Evolutionary conservation across 2,888 invertebrate genomes (phyloP).

Genomic region (Ecliptopera silaceata): DNA sequence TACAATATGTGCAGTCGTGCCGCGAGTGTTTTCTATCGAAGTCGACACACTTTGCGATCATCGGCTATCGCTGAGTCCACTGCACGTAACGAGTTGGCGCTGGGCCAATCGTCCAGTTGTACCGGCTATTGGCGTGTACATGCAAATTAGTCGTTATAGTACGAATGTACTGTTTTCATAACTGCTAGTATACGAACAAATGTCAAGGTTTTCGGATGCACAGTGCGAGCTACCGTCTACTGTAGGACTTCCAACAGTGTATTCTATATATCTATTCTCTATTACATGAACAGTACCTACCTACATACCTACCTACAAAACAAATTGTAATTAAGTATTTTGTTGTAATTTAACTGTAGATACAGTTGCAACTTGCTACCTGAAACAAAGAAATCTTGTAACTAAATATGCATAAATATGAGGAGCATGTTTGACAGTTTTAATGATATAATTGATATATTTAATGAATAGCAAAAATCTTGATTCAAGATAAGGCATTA

Average conservation of each 20-base stretch:
- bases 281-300: too few species aligned
- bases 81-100: constrained; percentile 33
- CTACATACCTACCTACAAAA: too few species aligned
- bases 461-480: too few species aligned
- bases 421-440: too few species aligned
- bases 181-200: constrained; percentile 9
- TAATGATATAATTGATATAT: too few species aligned
- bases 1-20: constrained; percentile 23
- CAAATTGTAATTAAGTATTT: too few species aligned
- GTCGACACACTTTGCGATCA: constrained; percentile 28
- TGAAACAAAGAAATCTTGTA: not conserved
- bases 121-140: constrained; percentile 31
- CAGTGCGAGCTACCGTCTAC: not conserved
- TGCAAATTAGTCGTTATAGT: constrained; percentile 31
- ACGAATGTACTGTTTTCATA: constrained; percentile 14
- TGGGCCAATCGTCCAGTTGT: constrained; percentile 30
- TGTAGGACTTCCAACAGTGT: not conserved
- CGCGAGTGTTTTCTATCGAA: constrained; percentile 30
- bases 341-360: too few species aligned
- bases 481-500: too few species aligned
- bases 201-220: constrained; percentile 12
- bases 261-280: too few species aligned
- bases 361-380: not conserved
- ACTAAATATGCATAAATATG: not conserved
- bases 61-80: constrained; percentile 31